Conservation (phyloP, 2,888 invertebrate genomes). For the Drosophila putrida region DNA sequence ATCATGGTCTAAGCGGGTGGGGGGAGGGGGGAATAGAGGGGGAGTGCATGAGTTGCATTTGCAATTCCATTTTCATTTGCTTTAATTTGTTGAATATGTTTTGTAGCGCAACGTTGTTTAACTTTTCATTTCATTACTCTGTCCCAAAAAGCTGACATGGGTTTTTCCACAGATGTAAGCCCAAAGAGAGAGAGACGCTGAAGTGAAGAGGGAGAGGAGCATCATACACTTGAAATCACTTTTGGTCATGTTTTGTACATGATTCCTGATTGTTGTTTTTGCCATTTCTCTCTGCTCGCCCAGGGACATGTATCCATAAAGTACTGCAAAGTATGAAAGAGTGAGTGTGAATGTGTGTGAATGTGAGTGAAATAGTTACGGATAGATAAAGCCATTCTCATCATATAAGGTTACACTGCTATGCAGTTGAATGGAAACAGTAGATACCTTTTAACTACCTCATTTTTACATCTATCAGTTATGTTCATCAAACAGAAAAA, state of each 20-base stretch:
- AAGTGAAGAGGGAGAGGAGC: not conserved
- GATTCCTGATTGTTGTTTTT: slow-evolving; percentile 36
- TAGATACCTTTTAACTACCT: slow-evolving; percentile 3
- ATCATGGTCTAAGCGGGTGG: not conserved
- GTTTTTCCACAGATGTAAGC: slow-evolving; percentile 18
- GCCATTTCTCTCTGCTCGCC: slow-evolving; percentile 28
- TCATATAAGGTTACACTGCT: slow-evolving; percentile 13
- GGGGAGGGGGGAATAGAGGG: not conserved
- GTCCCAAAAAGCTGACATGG: slow-evolving; percentile 33
- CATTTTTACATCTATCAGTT: not conserved
- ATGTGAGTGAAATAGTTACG: slow-evolving; percentile 5
- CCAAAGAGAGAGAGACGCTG: not conserved
- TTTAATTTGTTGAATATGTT: slow-evolving; percentile 54
- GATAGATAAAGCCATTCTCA: slow-evolving; percentile 20
- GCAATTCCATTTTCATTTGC: slow-evolving; percentile 51
- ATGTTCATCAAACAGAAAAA: not conserved
- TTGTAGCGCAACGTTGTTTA: slow-evolving; percentile 41
- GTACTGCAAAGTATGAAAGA: not conserved
- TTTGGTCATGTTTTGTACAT: slow-evolving; percentile 49
- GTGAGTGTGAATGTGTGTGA: slow-evolving; percentile 4
- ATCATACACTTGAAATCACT: slow-evolving; percentile 61
- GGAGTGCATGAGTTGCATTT: slow-evolving; percentile 17
- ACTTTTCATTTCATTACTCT: slow-evolving; percentile 73
- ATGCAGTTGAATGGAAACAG: slow-evolving; percentile 22
- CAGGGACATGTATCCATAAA: slow-evolving; percentile 38